Conservation (phyloP, 2,888 invertebrate genomes). For the Rhamphomyia laevipes region DNA sequence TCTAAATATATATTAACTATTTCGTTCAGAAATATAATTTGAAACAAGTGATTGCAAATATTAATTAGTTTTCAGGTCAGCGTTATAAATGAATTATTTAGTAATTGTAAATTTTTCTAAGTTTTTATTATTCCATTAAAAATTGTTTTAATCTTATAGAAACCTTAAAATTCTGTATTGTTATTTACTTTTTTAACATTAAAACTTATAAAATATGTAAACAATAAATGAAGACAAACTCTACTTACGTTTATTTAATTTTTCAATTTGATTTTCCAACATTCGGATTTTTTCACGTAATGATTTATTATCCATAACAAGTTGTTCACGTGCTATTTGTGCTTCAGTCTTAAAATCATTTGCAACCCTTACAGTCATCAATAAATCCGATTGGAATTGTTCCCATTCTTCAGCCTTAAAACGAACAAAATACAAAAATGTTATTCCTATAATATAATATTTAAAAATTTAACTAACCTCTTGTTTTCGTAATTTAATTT, state of each 20-base stretch:
- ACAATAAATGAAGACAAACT: too few relatives aligned
- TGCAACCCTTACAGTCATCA: conserved; percentile 88
- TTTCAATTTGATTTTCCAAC: conserved; percentile 70
- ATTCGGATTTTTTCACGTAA: conserved; percentile 65
- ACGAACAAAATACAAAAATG: background rate
- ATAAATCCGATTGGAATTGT: conserved; percentile 83
- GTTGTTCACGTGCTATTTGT: conserved; percentile 75
- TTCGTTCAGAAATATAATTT: too few relatives aligned
- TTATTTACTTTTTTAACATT: too few relatives aligned
- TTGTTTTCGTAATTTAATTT: conserved; percentile 48
- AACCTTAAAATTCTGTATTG: too few relatives aligned
- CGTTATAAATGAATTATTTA: too few relatives aligned
- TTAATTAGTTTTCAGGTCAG: too few relatives aligned
- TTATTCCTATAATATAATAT: background rate
- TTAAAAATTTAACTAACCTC: conserved; percentile 41
- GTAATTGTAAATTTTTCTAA: too few relatives aligned
- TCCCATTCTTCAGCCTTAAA: conserved; percentile 66
- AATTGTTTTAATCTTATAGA: too few relatives aligned
- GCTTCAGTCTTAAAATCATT: conserved; percentile 96
- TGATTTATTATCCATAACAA: conserved; percentile 70
- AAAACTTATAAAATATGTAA: too few relatives aligned
- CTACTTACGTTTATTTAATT: conserved; percentile 45
- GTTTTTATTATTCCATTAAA: too few relatives aligned
- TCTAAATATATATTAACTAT: too few relatives aligned
- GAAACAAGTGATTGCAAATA: too few relatives aligned